Evolutionary conservation across 1,140 invertebrate genomes (phyloP), one percentile per base, ranked within the genome.

Genomic region (Bombyx mandarina): DNA sequence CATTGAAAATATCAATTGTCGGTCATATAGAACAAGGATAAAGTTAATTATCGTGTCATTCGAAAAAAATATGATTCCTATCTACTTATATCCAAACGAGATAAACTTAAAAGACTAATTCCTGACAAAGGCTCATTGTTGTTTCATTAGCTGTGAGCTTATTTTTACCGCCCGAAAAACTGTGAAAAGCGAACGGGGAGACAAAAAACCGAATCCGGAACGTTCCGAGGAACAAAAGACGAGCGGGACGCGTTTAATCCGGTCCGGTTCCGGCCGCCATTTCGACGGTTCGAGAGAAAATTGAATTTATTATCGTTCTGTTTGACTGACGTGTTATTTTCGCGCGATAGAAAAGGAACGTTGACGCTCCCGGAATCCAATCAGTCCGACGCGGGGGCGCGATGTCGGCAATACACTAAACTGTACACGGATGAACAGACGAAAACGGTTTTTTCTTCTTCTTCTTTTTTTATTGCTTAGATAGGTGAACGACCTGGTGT

Each of bases 311-410:
- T 86, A 86, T 84, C 72, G 73, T 68, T 76, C 75, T 77, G 67
- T 83, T 83, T 86, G 83, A 86, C 71, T 84, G 83, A 86, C 83
- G 77, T 83, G 81, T 86, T 83, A 86, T 86, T 86, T 65, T 83
- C 82, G 80, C 79, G 79, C 78, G 73, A 69, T 65, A 58, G 66
- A 65, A 69, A 75, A 77, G 77, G 70, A 79, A 65, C 58, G 57
- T 56, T 10, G 52, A 54, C 52, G 62, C 65, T 71, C 66, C 59
- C 69, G 69, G 75, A 78, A 82, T 83, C 77, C 76, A 84, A 84
- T 86, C 83, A 86, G 77, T 78, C 74, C 69, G 67, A 58, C 69
- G 67, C 61, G 69, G 4, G 77, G 66, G 73, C 71, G 61, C 72
- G 69, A 67, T 68, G 62, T 55, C 60, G 52, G 44, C 58, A 56